phyloP scores from a whole-genome alignment of 2,888 invertebrate species.

The Euproctis similis region DNA sequence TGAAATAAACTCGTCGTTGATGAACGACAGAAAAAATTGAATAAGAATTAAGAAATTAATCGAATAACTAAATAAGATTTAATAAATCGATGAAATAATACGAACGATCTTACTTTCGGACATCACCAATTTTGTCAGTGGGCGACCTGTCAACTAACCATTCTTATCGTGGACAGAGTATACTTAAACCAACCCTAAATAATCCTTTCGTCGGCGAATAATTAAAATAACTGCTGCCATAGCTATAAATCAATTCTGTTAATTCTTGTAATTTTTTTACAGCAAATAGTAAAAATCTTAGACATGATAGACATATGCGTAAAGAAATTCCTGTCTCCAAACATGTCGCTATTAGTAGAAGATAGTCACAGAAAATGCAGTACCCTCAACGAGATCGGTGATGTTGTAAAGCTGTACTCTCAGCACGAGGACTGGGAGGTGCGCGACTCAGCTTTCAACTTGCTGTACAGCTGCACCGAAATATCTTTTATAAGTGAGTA shows the following conservation, averaged over 20 bases:
- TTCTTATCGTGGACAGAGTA: no score
- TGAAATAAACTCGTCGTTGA: no score
- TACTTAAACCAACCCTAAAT: no score
- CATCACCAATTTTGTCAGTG: no score
- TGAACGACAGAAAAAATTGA: no score
- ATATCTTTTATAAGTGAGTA: conserved; percentile 80
- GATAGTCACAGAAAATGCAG: conserved; percentile 75
- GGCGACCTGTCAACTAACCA: no score
- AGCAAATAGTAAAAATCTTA: conserved; percentile 79
- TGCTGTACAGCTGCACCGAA: conserved; percentile 77
- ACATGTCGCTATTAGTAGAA: conserved; percentile 81
- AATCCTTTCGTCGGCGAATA: neutral
- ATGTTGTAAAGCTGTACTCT: conserved; percentile 76
- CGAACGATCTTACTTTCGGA: no score
- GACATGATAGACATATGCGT: conserved; percentile 80
- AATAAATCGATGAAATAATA: no score
- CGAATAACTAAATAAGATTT: no score
- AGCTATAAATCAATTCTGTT: neutral
- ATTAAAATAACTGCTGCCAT: neutral
- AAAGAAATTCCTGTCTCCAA: conserved; percentile 81
- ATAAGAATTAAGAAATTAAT: conserved; percentile 33
- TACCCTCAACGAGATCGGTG: conserved; percentile 75
- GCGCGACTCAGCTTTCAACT: conserved; percentile 81
- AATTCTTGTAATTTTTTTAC: conserved; percentile 22
- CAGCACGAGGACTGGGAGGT: conserved; percentile 83